Base-by-base conservation (phyloP, 37 sponge, comb jelly and placozoan genomes). In the Theonella swinhoei region DNA sequence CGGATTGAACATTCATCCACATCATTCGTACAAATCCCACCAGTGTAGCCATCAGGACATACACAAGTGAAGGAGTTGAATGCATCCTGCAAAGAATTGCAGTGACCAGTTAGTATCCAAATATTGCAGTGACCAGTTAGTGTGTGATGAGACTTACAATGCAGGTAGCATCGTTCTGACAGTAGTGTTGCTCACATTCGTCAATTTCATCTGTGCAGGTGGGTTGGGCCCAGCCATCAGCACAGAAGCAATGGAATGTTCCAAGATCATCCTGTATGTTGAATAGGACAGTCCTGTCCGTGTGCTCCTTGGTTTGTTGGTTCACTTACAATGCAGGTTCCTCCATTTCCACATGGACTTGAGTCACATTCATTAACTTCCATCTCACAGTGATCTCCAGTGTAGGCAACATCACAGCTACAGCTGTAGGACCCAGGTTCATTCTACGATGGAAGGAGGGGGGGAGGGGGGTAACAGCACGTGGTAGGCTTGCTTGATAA, bases 401-500 rank as follows among this genome's bases (percentile, higher is more conserved):
- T 81, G 78, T 42, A 90, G 32, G 76, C 82, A 25, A 62, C 8
- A 29, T 22, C 65, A 70, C 91, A 90, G 11, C 4, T 11, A 69
- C 91, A 90, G 26, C 62, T 68, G 66, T 68, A 90, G 9, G 58
- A 64, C 40, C 80, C 42, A 20, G 81, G 37, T 38, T 32, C 54
- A 68, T 90, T 47, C 54, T 47, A 47, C 7, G 14, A 47, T 17
- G 14, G 7, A 47, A 47, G 54, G 54, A n/a, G n/a, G n/a, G n/a
- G n/a, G n/a, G n/a, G n/a, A n/a, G n/a, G n/a, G n/a, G n/a, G n/a
- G n/a, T n/a, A n/a, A n/a, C n/a, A n/a, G n/a, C n/a, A n/a, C n/a
- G n/a, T n/a, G n/a, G n/a, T n/a, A n/a, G n/a, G n/a, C n/a, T n/a
- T n/a, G n/a, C n/a, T n/a, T n/a, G n/a, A n/a, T n/a, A n/a, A n/a